phyloP scores from a whole-genome alignment of 1,140 invertebrate species.

The Psilanteris sp. region DNA sequence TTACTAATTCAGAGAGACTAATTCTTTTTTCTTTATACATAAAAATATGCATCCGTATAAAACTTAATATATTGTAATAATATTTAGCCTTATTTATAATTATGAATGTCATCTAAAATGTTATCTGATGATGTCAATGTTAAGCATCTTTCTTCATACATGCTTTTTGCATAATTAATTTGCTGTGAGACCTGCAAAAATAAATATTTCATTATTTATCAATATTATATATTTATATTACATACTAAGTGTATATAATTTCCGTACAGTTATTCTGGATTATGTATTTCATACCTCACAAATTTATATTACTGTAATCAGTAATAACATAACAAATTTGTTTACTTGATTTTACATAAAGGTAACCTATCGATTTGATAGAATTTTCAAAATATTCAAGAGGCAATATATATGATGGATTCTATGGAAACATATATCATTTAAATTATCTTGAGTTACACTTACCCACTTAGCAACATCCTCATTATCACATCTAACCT shows the following conservation, averaged over 20 bases:
- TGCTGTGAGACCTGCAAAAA: constrained; percentile 83
- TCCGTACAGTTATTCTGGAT: too few species aligned
- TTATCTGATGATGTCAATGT: constrained; percentile 78
- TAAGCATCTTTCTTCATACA: constrained; percentile 87
- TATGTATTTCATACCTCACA: too few species aligned
- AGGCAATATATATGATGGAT: too few species aligned
- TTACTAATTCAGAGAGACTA: constrained; percentile 3
- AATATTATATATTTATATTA: constrained; percentile 1
- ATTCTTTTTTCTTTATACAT: constrained; percentile 7
- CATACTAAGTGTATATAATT: too few species aligned
- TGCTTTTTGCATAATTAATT: constrained; percentile 92
- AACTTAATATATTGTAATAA: constrained; percentile 44
- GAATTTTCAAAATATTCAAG: too few species aligned
- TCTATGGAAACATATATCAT: too few species aligned
- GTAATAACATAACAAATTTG: too few species aligned
- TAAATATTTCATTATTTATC: background rate
- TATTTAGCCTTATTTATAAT: constrained; percentile 71
- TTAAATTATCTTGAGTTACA: background rate
- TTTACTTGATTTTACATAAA: too few species aligned
- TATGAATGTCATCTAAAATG: constrained; percentile 76
- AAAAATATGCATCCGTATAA: constrained; percentile 40
- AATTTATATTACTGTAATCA: too few species aligned
- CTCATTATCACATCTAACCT: constrained; percentile 90
- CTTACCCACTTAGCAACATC: constrained; percentile 88
- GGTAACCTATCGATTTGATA: too few species aligned